A percentile compares a stretch with the other conserved stretches of the same genome.
These are phyloP conservation scores for Drosophila parabipectinata DNA, from an alignment of 1,140 invertebrate genomes.

Conservation along the genomic window DNA sequence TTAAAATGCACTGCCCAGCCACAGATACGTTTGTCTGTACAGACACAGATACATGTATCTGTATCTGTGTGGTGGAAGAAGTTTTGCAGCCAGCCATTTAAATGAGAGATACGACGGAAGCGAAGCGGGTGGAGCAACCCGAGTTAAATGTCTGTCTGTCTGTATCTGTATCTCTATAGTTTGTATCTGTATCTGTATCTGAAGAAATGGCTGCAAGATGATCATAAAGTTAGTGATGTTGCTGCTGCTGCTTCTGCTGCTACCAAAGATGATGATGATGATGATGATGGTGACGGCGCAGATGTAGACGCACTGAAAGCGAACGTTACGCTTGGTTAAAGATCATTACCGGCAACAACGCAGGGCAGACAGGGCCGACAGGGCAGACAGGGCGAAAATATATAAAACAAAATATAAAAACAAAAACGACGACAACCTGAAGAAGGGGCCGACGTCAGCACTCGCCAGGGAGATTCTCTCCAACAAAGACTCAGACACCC, in stretches of 20 bases:
- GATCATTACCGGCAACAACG: constrained; percentile 77
- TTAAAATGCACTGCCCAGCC: constrained; percentile 29
- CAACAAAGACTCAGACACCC: constrained; percentile 4
- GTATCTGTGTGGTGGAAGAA: constrained; percentile 23
- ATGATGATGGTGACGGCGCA: constrained; percentile 72
- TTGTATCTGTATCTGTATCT: constrained; percentile 5
- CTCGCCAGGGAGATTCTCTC: constrained; percentile 23
- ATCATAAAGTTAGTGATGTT: constrained; percentile 37
- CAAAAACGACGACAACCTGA: constrained; percentile 42
- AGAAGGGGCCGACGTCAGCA: constrained; percentile 60
- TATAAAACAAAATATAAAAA: constrained; percentile 1
- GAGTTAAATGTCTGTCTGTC: constrained; percentile 18
- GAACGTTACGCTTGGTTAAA: constrained; percentile 82
- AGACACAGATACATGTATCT: constrained; percentile 18
- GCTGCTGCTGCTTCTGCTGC: constrained; percentile 9
- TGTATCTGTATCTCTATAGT: neutral
- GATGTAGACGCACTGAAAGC: constrained; percentile 82
- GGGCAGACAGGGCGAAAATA: neutral
- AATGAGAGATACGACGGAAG: constrained; percentile 37
- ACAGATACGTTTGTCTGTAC: constrained; percentile 10
- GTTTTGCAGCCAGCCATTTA: constrained; percentile 64
- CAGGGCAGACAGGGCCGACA: constrained; percentile 9
- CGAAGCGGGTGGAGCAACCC: constrained; percentile 39
- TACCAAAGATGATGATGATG: constrained; percentile 33
- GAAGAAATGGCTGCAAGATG: constrained; percentile 68